Evolutionary conservation across 1,140 invertebrate genomes (phyloP).

Genomic region (Hetaerina americana): DNA sequence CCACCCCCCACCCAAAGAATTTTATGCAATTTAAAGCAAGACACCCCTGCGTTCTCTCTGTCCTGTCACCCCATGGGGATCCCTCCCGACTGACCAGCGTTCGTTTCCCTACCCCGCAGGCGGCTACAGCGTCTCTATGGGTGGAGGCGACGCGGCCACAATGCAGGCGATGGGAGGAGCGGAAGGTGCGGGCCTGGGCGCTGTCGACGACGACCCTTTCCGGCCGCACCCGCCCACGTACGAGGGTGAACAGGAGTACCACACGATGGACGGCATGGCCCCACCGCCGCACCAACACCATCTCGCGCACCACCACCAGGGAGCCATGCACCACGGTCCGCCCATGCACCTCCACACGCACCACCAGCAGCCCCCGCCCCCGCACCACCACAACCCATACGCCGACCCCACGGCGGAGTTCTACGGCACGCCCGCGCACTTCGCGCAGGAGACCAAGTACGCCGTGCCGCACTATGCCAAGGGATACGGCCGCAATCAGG

Average conservation of each 20-base stretch:
- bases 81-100: no score
- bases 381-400: conserved; percentile 21
- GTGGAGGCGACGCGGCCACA: conserved; percentile 30
- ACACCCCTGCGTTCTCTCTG: no score
- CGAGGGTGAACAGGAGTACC: conserved; percentile 55
- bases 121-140: conserved; percentile 34
- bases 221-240: conserved; percentile 35
- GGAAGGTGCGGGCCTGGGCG: conserved; percentile 12
- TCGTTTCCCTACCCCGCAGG: no score
- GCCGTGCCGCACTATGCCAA: conserved; percentile 49
- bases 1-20: no score
- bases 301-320: background rate
- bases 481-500: conserved; percentile 42
- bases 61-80: no score
- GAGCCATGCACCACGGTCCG: background rate
- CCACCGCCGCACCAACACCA: no score
- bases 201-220: conserved; percentile 1
- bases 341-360: conserved; percentile 19
- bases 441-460: conserved; percentile 48
- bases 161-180: conserved; percentile 13
- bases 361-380: conserved; percentile 37
- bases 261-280: conserved; percentile 36
- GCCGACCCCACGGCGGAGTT: conserved; percentile 61
- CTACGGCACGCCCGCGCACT: conserved; percentile 42
- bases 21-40: no score